These are phyloP conservation scores for Drosophila sechellia DNA, from an alignment of 1,140 invertebrate species.

Conservation along the genomic window DNA sequence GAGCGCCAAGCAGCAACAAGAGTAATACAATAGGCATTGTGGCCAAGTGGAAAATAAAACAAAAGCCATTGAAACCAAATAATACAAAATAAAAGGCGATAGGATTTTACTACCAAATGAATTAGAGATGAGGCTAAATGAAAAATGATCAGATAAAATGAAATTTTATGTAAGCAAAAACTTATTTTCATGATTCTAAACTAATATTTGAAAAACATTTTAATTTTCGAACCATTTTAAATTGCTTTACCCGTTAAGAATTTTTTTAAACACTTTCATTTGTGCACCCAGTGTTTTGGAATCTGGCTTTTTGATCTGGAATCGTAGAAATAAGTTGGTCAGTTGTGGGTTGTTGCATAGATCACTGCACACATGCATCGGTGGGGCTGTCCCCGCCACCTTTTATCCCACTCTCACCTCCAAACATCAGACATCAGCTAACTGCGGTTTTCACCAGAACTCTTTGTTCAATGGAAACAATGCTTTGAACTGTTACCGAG, in stretches of 20 bases:
- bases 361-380: conserved; percentile 16
- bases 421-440: conserved; percentile 4
- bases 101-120: not conserved
- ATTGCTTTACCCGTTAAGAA: too few relatives aligned
- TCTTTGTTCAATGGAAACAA: conserved; percentile 64
- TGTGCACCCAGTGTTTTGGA: too few relatives aligned
- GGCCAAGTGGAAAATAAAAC: conserved; percentile 48
- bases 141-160: not conserved
- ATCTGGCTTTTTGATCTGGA: not conserved
- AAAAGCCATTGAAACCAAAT: conserved; percentile 48
- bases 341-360: conserved; percentile 9
- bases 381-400: conserved; percentile 8
- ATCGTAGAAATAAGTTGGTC: not conserved
- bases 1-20: conserved; percentile 20
- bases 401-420: conserved; percentile 12
- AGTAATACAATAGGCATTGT: conserved; percentile 35
- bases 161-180: not conserved
- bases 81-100: conserved; percentile 17
- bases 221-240: too few relatives aligned
- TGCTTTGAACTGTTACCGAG: conserved; percentile 57
- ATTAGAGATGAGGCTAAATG: not conserved
- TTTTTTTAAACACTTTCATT: too few relatives aligned
- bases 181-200: not conserved
- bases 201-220: too few relatives aligned
- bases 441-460: conserved; percentile 49